Evolutionary conservation across 2,797 vertebrate genomes (phyloP), one percentile per base, ranked within the genome.

Genomic region (Eospalax fontanierii): DNA sequence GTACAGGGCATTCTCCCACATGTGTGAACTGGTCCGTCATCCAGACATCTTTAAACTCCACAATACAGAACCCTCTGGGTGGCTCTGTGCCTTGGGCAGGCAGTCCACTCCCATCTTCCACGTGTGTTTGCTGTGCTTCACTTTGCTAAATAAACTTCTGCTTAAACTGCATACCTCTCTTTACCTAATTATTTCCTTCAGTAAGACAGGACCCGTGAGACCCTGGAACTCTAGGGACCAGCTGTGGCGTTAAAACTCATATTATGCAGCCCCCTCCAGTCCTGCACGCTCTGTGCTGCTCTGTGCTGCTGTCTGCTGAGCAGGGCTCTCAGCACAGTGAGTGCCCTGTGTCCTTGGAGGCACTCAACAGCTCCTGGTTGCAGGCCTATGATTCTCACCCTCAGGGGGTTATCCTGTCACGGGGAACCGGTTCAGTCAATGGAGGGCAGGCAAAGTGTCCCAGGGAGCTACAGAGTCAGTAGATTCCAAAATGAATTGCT

Each of bases 361-460:
- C 28, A 19, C 21, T 54, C 12, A 33, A 0, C 0, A 35, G 65
- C 2, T 21, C 59, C 19, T 9, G 26, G 59, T 0, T 19, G 19
- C 24, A 8, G 70, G 21, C 30, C 33, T n/a, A 10, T 12, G 33
- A 8, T 16, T 70, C 81, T 35, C 24, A 68, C 61, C 30, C 11
- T 24, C 19, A 38, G 26, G 24, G 35, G 24, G 35, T 21, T 71
- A 26, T 87, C n/a, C 21, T 46, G 63, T 28, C 22, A 33, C 19
- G 28, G 74, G 74, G 30, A 24, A 24, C 10, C 30, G 2, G 3
- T 33, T 93, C 79, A 19, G 85, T 33, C 74, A 66, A 4, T 4
- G 4, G 38, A 40, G 22, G 15, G 38, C 2, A 50, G 38, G 57
- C 63, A 28, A 63, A n/a, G 30, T 28, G 2, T 4, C 61, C 65